Evolutionary conservation across 2,888 invertebrate genomes (phyloP), one percentile per base, ranked within the genome.

Genomic region (Hofmannophila pseudospretella): DNA sequence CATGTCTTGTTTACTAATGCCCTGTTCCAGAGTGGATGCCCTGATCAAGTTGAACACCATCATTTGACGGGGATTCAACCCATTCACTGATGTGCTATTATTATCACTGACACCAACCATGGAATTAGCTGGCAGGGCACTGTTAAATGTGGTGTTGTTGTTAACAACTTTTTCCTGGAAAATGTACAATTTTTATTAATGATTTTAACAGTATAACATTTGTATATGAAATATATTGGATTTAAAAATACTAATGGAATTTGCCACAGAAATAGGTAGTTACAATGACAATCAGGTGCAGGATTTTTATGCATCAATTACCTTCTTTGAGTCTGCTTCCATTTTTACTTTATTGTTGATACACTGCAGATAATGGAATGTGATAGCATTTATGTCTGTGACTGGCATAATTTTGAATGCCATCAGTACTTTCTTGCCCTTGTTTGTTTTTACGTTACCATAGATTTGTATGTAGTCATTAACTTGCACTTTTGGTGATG

Each of bases 1-100:
- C 80, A 88, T 86, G 40, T 88, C 88, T 35, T 78, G 76, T 53
- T 82, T 84, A 48, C 85, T 87, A 30, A 87, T 86, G 1, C 88
- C 88, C 44, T 85, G 82, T 36, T 87, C 87, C 5, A 78, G 48
- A 5, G 74, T 74, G 3, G 86, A 82, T 13, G 80, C 81, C 41
- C 79, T 56, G 12, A 88, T 88, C 7, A 82, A 58, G 37, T 81
- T 81, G 47, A 85, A 87, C 4, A 88, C 87, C 73, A 88, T 68
- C 73, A 81, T 76, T 60, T 88, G 88, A 4, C 87, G 67, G 4
- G 75, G 66, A 45, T 86, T 87, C 30, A 88, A 62, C 1, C 87
- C 87, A 49, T 82, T 82, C 0, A 82, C 75, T 13, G 81, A 77
- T 9, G 16, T n/a, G n/a, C n/a, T n/a, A n/a, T n/a, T n/a, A 43